Conservation (phyloP, 2,888 invertebrate genomes). For the Drosophila leonis region DNA sequence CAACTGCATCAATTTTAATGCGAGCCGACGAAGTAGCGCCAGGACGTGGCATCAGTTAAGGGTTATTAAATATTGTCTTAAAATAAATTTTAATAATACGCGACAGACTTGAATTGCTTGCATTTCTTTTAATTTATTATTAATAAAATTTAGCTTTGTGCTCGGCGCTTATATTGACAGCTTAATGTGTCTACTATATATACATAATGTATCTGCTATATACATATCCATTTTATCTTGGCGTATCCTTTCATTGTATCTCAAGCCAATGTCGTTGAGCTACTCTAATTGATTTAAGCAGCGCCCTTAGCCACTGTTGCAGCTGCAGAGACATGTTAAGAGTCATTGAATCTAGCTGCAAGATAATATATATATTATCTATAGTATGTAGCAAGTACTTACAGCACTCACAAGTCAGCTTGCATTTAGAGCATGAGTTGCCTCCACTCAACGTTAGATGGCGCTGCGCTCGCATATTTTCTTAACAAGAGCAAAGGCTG, state of each 20-base stretch:
- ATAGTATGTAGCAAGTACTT: constrained; percentile 1
- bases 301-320: neutral
- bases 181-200: neutral
- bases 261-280: neutral
- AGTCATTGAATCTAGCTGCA: constrained; percentile 21
- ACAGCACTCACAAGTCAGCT: neutral
- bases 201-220: too few species aligned
- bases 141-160: too few species aligned
- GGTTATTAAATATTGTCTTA: neutral
- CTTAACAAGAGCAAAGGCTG: constrained; percentile 13
- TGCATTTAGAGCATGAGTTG: neutral
- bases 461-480: constrained; percentile 30
- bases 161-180: neutral
- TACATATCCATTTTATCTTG: neutral
- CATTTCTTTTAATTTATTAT: neutral
- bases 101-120: neutral
- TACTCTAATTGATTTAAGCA: neutral
- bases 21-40: constrained; percentile 39
- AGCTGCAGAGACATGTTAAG: neutral
- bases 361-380: neutral
- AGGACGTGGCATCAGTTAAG: constrained; percentile 15
- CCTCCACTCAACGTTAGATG: neutral
- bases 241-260: neutral
- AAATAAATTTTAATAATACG: neutral
- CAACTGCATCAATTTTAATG: constrained; percentile 59